A percentile compares a stretch with the other conserved stretches of the same genome.
Evolutionary conservation across 92 coral and sea anemone genomes (phyloP).

Genomic region (Epizoanthus scotinus): DNA sequence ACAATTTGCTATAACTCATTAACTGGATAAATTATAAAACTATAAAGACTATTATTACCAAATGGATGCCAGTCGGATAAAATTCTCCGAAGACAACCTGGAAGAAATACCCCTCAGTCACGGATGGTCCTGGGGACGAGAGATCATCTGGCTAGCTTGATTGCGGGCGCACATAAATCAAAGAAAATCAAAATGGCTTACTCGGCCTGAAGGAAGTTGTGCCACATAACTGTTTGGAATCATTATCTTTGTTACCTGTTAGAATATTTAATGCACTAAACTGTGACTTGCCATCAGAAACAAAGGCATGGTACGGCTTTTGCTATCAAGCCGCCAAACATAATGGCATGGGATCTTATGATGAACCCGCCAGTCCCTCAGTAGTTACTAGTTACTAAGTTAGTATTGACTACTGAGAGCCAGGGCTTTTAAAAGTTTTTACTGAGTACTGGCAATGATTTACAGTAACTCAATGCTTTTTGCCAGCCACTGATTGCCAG

Average conservation of each 20-base stretch:
- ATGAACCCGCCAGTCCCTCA: background rate
- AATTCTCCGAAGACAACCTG: too few species aligned
- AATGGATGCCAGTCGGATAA: too few species aligned
- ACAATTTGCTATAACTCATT: too few species aligned
- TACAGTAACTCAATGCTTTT: background rate
- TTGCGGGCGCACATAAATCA: constrained; percentile 22
- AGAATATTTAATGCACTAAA: constrained; percentile 27
- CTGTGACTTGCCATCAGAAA: constrained; percentile 7
- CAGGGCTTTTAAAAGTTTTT: too few species aligned
- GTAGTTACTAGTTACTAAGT: too few species aligned
- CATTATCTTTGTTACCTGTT: constrained; percentile 13
- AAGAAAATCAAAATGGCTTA: background rate
- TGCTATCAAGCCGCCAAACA: background rate
- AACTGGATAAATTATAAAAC: too few species aligned
- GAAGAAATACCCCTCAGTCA: too few species aligned
- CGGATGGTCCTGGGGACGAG: too few species aligned
- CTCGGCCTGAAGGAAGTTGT: background rate
- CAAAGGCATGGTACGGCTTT: background rate
- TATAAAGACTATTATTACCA: too few species aligned
- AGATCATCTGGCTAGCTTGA: background rate
- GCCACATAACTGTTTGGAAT: constrained; percentile 28
- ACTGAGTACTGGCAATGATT: too few species aligned
- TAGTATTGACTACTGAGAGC: too few species aligned
- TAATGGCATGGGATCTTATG: constrained; percentile 9
- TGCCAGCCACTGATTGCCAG: constrained; percentile 8